Evolutionary conservation across 2,797 vertebrate genomes (phyloP).

Genomic region (Xyrichtys novacula): DNA sequence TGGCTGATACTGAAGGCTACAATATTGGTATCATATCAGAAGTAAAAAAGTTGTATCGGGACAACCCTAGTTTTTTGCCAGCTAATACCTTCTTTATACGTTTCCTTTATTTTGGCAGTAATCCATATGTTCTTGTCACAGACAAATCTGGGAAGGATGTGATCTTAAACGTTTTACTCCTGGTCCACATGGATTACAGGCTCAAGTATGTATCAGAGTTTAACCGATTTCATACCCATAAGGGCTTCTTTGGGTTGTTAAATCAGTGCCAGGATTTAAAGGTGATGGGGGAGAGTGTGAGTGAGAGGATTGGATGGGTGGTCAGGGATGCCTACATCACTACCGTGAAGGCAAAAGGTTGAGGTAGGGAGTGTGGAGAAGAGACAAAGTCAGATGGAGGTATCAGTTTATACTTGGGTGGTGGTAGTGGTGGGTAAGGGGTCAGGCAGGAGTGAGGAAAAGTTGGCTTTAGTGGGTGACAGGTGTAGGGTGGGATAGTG

Average conservation of each 20-base stretch:
- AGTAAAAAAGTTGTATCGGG: no score
- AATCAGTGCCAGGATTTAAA: no score
- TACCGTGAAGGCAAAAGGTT: conserved; percentile 9
- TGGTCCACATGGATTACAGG: not conserved
- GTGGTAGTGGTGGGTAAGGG: conserved; percentile 1
- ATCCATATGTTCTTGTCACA: not conserved
- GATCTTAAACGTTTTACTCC: conserved; percentile 5
- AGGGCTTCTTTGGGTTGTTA: no score
- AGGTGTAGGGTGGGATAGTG: conserved; percentile 20
- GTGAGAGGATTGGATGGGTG: conserved; percentile 4
- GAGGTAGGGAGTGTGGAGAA: conserved; percentile 24
- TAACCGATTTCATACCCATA: conserved; percentile 4
- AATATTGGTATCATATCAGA: no score
- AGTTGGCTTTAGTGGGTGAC: conserved; percentile 31
- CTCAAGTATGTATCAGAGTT: not conserved
- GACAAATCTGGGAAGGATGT: conserved; percentile 2
- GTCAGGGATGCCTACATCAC: conserved; percentile 16
- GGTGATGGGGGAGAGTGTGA: not conserved
- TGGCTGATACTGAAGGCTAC: no score
- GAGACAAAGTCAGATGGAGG: conserved; percentile 39
- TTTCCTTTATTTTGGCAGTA: conserved; percentile 46
- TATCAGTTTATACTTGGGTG: conserved; percentile 45
- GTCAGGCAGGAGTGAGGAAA: conserved; percentile 32
- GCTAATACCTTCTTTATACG: not conserved
- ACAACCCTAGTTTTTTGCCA: not conserved